Evolutionary conservation across 1,140 invertebrate genomes (phyloP).

Genomic region (Drosophila azteca): DNA sequence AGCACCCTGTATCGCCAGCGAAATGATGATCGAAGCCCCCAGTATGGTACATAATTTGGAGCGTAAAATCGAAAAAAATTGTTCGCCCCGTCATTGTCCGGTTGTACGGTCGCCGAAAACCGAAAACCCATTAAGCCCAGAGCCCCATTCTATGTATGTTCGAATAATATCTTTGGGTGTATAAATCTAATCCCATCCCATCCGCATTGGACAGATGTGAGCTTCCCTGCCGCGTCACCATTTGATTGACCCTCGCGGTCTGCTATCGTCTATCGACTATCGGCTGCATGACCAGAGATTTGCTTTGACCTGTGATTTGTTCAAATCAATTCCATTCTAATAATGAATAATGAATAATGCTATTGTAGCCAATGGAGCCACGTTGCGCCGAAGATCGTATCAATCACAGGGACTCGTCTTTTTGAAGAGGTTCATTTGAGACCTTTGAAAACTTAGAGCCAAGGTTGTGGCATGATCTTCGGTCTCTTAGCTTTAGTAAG

Average conservation of each 20-base stretch:
- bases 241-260: too few species aligned
- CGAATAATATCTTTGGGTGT: conserved; percentile 2
- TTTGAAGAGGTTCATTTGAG: too few species aligned
- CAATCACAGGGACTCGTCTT: too few species aligned
- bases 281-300: conserved; percentile 19
- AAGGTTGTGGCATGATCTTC: too few species aligned
- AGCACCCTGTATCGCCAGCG: neutral
- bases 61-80: conserved; percentile 69
- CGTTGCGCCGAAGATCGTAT: too few species aligned
- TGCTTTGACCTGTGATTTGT: conserved; percentile 20
- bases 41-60: conserved; percentile 54
- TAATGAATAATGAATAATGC: conserved; percentile 11
- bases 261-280: too few species aligned
- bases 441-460: too few species aligned
- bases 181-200: conserved; percentile 43
- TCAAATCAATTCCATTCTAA: conserved; percentile 16
- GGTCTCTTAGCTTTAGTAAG: too few species aligned
- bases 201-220: too few species aligned
- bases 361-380: neutral
- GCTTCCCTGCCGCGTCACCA: too few species aligned
- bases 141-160: conserved; percentile 46
- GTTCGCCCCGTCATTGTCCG: conserved; percentile 59
- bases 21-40: conserved; percentile 40
- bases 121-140: conserved; percentile 50
- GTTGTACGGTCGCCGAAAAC: conserved; percentile 4